Evolutionary conservation across 2,888 invertebrate genomes (phyloP).

Genomic region (Tenthredo livida): DNA sequence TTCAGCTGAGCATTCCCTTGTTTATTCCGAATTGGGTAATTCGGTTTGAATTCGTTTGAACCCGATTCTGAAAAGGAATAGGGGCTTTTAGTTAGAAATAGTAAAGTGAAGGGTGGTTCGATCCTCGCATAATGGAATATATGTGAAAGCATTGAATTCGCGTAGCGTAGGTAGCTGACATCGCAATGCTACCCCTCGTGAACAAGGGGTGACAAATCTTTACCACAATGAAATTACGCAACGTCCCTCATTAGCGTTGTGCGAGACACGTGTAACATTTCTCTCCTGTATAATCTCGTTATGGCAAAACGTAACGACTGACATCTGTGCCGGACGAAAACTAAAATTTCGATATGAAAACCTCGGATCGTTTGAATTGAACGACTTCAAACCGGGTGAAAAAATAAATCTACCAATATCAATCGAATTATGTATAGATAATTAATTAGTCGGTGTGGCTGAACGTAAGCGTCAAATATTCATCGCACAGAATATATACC

Average conservation of each 20-base stretch:
- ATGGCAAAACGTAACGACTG: background rate
- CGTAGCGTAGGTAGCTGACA: conserved; percentile 10
- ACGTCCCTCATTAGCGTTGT: conserved; percentile 28
- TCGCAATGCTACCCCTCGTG: background rate
- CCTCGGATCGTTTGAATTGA: background rate
- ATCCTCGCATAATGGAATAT: conserved; percentile 42
- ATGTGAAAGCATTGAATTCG: conserved; percentile 11
- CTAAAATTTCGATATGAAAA: too few relatives aligned
- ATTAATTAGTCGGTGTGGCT: background rate
- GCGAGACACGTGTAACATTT: background rate
- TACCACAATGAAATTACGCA: conserved; percentile 21
- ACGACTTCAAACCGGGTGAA: background rate
- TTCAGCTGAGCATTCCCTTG: background rate
- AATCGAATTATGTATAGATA: background rate
- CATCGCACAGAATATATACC: background rate
- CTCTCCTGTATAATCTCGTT: background rate
- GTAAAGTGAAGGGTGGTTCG: background rate
- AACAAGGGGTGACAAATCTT: conserved; percentile 42
- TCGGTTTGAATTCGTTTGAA: conserved; percentile 12
- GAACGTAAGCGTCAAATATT: background rate
- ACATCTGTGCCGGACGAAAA: background rate
- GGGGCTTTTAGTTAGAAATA: conserved; percentile 44
- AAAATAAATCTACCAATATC: background rate
- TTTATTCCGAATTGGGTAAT: background rate
- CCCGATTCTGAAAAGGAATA: conserved; percentile 33